A percentile compares a stretch with the other conserved stretches of the same genome.
phyloP scores from a whole-genome alignment of 2,797 vertebrate genomes.

The Spinus pinus region DNA sequence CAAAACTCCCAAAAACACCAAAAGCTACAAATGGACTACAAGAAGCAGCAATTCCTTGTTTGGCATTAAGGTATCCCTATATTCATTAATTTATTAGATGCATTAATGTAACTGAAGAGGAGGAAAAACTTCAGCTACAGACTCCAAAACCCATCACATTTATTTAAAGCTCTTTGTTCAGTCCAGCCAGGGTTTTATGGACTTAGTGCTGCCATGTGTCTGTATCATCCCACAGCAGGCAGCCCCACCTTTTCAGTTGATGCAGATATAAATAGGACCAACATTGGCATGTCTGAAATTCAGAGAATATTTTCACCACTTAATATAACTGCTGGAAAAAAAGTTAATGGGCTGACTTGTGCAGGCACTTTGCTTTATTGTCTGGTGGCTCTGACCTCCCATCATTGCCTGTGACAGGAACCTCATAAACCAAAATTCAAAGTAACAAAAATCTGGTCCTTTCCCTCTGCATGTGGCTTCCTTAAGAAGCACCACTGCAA shows the following conservation, averaged over 20 bases:
- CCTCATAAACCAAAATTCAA: background rate
- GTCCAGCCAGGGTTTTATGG: conserved; percentile 12
- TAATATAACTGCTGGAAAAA: background rate
- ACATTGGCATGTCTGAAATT: background rate
- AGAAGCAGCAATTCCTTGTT: background rate
- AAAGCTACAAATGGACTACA: background rate
- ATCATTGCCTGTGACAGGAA: background rate
- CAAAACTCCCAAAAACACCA: background rate
- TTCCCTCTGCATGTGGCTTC: background rate
- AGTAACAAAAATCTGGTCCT: background rate
- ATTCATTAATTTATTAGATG: conserved; percentile 55
- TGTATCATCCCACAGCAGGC: background rate
- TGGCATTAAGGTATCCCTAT: conserved; percentile 25
- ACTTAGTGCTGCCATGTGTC: background rate
- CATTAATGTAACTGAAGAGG: conserved; percentile 34
- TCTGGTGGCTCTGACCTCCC: background rate
- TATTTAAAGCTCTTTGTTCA: conserved; percentile 49
- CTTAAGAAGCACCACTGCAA: background rate
- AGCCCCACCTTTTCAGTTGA: background rate
- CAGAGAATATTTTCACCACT: background rate
- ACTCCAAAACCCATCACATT: conserved; percentile 30
- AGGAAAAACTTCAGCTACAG: conserved; percentile 45
- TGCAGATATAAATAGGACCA: conserved; percentile 18
- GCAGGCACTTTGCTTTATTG: background rate
- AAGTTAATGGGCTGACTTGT: background rate